Evolutionary conservation across 2,113 vertebrate species (phyloP), one percentile per base, ranked within the genome.

Genomic region (Xyliphius kryptos): DNA sequence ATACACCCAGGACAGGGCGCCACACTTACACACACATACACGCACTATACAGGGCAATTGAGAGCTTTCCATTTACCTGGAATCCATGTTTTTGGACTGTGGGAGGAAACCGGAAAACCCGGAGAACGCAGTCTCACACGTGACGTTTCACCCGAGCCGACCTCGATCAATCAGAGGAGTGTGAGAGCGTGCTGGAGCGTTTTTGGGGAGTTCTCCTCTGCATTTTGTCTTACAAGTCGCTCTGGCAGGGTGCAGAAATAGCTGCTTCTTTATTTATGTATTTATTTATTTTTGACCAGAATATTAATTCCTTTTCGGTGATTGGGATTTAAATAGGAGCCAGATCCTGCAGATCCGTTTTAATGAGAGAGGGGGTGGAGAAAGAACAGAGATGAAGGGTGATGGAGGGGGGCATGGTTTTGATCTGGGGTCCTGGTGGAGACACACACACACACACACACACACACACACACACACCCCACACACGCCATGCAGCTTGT

Each of bases 241-340:
- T 80, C 83, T 74, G 74, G 76, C 72, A 48, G 73, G 75, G 79
- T 48, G 74, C 72, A 82, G 79, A 87, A 85, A 82, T 77, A 82
- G 77, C 77, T 74, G 74, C 83, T 3, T 26, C 22, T 26, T 26
- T 26, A 3, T 32, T 32, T 32, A 32, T 32, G 4, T 32, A 32
- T 32, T 32, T 1, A 32, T 32, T 2, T 32, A 6, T 81, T 86
- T 81, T 81, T 74, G 78, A 85, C 80, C 83, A 84, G 81, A 85
- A 83, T 85, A 85, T 85, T 87, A 86, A 88, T 88, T 32, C 78
- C 85, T 85, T 88, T 86, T 84, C 83, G 83, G 83, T 85, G 81
- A 87, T 82, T 85, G 87, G 86, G 87, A 88, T 85, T 89, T 88
- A 87, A 87, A 85, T 88, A 88, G 86, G 85, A 86, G 83, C 83